Percentiles rank a stretch among this genome's conserved stretches.
These are phyloP conservation scores for Melanerpes formicivorus DNA, from an alignment of 2,113 vertebrate species.

Conservation along the genomic window DNA sequence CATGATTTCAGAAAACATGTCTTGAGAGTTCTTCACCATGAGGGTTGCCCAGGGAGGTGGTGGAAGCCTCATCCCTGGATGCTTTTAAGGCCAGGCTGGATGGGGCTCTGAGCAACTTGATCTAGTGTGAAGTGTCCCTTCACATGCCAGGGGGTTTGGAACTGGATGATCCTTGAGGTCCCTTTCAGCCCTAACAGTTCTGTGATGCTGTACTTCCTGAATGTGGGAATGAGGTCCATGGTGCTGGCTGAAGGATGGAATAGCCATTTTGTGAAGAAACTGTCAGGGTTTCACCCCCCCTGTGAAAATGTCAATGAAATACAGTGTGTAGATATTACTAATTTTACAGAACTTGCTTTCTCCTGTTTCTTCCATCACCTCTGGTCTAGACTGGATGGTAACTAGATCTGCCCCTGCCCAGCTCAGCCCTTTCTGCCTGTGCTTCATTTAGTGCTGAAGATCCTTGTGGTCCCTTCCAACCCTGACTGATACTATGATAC, in stretches of 20 bases:
- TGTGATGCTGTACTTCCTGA: background rate
- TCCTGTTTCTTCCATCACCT: background rate
- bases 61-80: too few species aligned
- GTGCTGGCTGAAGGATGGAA: background rate
- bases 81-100: too few species aligned
- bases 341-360: background rate
- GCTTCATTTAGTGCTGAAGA: background rate
- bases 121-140: too few species aligned
- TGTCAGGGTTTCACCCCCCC: background rate
- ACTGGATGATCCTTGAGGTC: too few species aligned
- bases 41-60: too few species aligned
- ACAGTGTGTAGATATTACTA: background rate
- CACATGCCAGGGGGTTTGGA: too few species aligned
- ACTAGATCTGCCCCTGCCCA: background rate
- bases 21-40: background rate
- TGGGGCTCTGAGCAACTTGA: too few species aligned
- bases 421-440: background rate
- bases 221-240: fast-evolving
- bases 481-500: too few species aligned
- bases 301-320: background rate
- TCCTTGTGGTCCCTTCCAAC: too few species aligned
- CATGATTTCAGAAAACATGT: fast-evolving
- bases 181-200: too few species aligned
- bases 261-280: fast-evolving
- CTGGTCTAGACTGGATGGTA: background rate